These are phyloP conservation scores for Poeciliopsis turrubarensis DNA, from an alignment of 2,113 vertebrate species.

Conservation along the genomic window DNA sequence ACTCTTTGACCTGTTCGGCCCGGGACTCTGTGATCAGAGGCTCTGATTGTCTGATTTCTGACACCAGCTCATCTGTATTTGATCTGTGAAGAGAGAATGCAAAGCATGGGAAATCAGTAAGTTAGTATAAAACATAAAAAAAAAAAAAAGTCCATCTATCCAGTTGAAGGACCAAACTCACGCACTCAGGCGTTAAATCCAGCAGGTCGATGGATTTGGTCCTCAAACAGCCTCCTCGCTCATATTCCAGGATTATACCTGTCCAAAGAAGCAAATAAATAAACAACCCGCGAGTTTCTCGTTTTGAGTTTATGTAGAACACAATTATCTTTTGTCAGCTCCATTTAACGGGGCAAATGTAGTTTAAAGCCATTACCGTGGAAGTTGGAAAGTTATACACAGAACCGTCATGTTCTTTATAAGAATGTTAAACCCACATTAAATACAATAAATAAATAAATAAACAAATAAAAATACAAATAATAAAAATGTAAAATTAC, in stretches of 20 bases:
- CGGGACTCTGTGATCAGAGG: slow-evolving; percentile 87
- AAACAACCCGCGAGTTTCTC: neutral
- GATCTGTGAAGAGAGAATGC: slow-evolving; percentile 72
- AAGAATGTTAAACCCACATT: neutral
- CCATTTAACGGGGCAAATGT: neutral
- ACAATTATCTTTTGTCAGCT: neutral
- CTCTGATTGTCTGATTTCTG: slow-evolving; percentile 85
- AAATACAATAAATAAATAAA: neutral
- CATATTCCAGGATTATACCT: slow-evolving; percentile 94
- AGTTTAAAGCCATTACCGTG: neutral
- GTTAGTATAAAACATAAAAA: neutral
- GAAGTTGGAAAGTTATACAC: neutral
- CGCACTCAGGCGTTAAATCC: slow-evolving; percentile 86
- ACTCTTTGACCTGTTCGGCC: slow-evolving; percentile 81
- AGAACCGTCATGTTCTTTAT: neutral
- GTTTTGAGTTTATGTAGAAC: neutral
- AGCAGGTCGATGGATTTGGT: slow-evolving; percentile 92
- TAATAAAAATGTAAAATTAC: slow-evolving; percentile 66
- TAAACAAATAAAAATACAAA: too few relatives aligned
- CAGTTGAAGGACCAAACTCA: slow-evolving; percentile 31
- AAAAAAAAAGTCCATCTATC: neutral
- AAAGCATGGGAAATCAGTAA: neutral
- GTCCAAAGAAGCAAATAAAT: neutral
- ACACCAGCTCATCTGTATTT: slow-evolving; percentile 82
- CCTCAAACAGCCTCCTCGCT: slow-evolving; percentile 81